Conservation (phyloP, 2,797 vertebrate species). For the Aeoliscus strigatus region DNA sequence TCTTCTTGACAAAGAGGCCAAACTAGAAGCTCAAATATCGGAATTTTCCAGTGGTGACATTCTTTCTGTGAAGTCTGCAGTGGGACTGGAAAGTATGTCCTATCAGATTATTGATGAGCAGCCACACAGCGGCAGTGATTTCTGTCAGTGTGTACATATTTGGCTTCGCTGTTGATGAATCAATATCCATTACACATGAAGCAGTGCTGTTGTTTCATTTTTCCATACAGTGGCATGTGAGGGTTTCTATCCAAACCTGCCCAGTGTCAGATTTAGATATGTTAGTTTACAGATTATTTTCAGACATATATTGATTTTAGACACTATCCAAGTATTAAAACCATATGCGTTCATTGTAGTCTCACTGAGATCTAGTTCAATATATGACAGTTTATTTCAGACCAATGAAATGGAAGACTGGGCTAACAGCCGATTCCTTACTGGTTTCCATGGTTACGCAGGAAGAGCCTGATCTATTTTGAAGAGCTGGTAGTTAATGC, state of each 20-base stretch:
- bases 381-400: slow-evolving; percentile 2
- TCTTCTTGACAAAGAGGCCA: too few species aligned
- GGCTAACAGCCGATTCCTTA: slow-evolving; percentile 50
- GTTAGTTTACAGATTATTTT: not conserved
- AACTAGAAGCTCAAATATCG: too few species aligned
- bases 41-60: too few species aligned
- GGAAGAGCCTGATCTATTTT: slow-evolving; percentile 65
- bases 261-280: not conserved
- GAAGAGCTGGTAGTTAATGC: slow-evolving; percentile 56
- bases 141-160: slow-evolving; percentile 33
- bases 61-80: too few species aligned
- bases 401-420: slow-evolving; percentile 16
- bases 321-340: slow-evolving; percentile 1
- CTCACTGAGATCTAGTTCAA: not conserved
- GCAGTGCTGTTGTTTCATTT: slow-evolving; percentile 11
- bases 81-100: slow-evolving; percentile 11
- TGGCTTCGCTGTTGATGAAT: slow-evolving; percentile 28
- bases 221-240: slow-evolving; percentile 3
- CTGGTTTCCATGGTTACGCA: slow-evolving; percentile 71
- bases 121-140: slow-evolving; percentile 42
- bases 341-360: not conserved
- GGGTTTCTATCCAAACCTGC: slow-evolving; percentile 6
- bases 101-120: slow-evolving; percentile 35
- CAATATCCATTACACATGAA: slow-evolving; percentile 46
- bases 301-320: not conserved